phyloP scores from a whole-genome alignment of 2,888 invertebrate species.

The Erpobdella octoculata region DNA sequence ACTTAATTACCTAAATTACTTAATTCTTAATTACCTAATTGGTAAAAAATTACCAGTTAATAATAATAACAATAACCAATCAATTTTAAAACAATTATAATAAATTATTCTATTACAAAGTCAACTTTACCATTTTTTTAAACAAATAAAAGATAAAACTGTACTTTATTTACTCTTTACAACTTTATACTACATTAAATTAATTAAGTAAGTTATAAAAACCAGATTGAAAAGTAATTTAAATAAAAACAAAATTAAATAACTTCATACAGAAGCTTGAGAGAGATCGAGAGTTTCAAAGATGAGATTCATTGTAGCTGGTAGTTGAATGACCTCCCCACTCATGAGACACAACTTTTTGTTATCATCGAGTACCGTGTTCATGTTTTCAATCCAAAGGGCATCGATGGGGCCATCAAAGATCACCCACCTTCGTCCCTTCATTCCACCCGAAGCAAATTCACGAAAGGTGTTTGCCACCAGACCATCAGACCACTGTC shows the following conservation, averaged over 20 bases:
- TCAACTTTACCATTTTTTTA: too few relatives aligned
- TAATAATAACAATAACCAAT: too few relatives aligned
- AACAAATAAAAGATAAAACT: too few relatives aligned
- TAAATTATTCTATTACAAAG: too few relatives aligned
- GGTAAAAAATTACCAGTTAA: too few relatives aligned
- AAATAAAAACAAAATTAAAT: neutral
- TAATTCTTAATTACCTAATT: too few relatives aligned
- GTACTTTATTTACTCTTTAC: too few relatives aligned
- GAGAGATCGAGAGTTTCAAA: conserved; percentile 89
- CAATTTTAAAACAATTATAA: too few relatives aligned
- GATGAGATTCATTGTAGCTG: conserved; percentile 77
- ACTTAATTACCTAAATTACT: too few relatives aligned
- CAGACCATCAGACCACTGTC: conserved; percentile 65
- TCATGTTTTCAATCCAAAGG: conserved; percentile 54
- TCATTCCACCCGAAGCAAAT: conserved; percentile 63
- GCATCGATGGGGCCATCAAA: conserved; percentile 54
- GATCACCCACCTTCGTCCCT: conserved; percentile 78
- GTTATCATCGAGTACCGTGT: conserved; percentile 53
- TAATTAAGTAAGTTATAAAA: neutral
- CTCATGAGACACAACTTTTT: conserved; percentile 74
- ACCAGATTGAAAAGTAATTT: neutral
- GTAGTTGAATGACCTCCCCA: conserved; percentile 87
- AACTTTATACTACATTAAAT: too few relatives aligned
- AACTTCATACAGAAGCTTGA: conserved; percentile 57
- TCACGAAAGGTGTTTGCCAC: conserved; percentile 54